phyloP scores from a whole-genome alignment of 2,888 invertebrate species.

The Tillus elongatus region DNA sequence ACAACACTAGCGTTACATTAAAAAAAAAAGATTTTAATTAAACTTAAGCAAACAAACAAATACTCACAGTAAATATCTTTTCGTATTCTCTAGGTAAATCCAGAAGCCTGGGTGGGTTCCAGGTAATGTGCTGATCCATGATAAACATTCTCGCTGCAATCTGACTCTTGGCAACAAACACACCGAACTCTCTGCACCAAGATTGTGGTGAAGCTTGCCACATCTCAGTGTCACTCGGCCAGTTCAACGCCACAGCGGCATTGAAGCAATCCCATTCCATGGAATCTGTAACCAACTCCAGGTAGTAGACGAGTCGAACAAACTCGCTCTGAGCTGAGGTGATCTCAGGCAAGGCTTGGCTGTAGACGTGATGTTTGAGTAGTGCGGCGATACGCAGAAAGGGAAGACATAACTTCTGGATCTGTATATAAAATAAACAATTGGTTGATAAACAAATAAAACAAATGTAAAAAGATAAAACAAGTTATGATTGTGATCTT shows the following conservation, averaged over 20 bases:
- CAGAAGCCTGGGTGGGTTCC: slow-evolving; percentile 76
- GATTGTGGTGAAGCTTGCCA: slow-evolving; percentile 47
- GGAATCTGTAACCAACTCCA: slow-evolving; percentile 62
- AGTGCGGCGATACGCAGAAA: slow-evolving; percentile 77
- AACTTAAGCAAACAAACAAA: no score
- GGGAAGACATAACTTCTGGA: slow-evolving; percentile 73
- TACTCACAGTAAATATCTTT: slow-evolving; percentile 68
- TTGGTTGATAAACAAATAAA: no score
- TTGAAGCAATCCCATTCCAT: slow-evolving; percentile 60
- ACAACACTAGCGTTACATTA: no score
- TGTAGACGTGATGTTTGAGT: slow-evolving; percentile 64
- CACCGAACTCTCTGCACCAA: slow-evolving; percentile 63
- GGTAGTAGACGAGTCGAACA: slow-evolving; percentile 64
- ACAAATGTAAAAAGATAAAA: no score
- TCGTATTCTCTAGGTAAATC: slow-evolving; percentile 86
- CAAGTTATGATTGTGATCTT: no score
- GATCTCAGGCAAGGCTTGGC: slow-evolving; percentile 63
- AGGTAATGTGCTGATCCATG: slow-evolving; percentile 64
- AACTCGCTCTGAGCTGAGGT: slow-evolving; percentile 61
- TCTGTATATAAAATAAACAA: slow-evolving; percentile 36
- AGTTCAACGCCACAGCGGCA: slow-evolving; percentile 54
- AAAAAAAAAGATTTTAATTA: no score
- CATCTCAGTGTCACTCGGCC: slow-evolving; percentile 44
- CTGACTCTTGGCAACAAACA: slow-evolving; percentile 47
- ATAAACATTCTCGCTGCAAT: slow-evolving; percentile 59